These are phyloP conservation scores for Hystrix brachyura DNA, from an alignment of 2,113 vertebrate genomes.

Conservation along the genomic window DNA sequence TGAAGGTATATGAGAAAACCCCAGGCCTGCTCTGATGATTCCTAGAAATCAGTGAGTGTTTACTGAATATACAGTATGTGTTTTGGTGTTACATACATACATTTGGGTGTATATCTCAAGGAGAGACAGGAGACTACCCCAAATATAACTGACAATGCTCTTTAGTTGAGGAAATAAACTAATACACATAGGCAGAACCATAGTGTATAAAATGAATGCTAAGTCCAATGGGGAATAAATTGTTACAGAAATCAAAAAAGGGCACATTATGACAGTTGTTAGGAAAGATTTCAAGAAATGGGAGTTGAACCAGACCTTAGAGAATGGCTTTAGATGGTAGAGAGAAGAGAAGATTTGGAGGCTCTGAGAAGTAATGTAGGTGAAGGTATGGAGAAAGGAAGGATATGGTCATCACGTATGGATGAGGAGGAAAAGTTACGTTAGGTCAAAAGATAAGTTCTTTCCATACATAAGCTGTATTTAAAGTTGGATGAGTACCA, in stretches of 20 bases:
- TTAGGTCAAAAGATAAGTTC: conserved; percentile 5
- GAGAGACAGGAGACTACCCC: background rate
- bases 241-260: conserved; percentile 44
- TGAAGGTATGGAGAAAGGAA: background rate
- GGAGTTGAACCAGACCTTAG: conserved; percentile 23
- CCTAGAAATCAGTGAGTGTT: conserved; percentile 51
- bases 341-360: background rate
- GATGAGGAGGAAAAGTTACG: conserved; percentile 20
- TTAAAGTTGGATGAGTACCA: conserved; percentile 18
- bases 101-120: background rate
- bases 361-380: background rate
- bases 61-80: conserved; percentile 48
- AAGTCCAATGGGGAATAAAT: background rate
- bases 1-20: conserved; percentile 6
- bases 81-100: conserved; percentile 8
- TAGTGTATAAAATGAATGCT: background rate
- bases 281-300: conserved; percentile 60
- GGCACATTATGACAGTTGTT: conserved; percentile 39
- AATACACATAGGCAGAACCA: conserved; percentile 34
- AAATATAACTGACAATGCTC: conserved; percentile 53
- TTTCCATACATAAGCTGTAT: background rate
- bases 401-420: background rate
- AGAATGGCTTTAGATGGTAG: conserved; percentile 21
- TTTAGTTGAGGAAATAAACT: conserved; percentile 62
- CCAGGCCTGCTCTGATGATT: background rate